Base-by-base conservation (phyloP, 2,113 vertebrate genomes). In the Garra rufa region DNA sequence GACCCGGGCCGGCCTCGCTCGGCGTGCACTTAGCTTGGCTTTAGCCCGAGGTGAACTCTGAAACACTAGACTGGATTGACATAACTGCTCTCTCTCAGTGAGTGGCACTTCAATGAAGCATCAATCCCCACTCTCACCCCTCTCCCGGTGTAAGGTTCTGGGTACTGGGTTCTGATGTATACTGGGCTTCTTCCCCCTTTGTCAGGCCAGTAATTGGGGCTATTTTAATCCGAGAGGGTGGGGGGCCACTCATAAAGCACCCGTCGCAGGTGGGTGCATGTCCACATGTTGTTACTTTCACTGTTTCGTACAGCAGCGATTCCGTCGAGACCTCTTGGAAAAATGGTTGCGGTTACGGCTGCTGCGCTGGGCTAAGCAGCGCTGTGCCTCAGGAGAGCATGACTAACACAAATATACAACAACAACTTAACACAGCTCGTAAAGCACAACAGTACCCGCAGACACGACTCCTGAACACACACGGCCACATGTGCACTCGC, bases 51-150 rank as follows among this genome's bases (percentile, higher is more conserved):
- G 76, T 85, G 75, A 79, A 79, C 76, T 84, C 84, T 69, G 81
- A 71, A 73, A 48, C 76, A 76, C 71, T 84, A 87, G 90, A 78
- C 80, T 86, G 89, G 90, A 90, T 82, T 91, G 92, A 93, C 91
- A 92, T 91, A 88, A 88, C 84, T 41, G 85, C 50, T 87, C 85
- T 81, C 7, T 76, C 3, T 70, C 70, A 86, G 57, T 93, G 93
- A 93, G 92, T 93, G 92, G 92, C 92, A 93, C 92, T 91, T 91
- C 88, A 91, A 91, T 93, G 92, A 92, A 89, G 90, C 90, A 88
- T 86, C 87, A 85, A 83, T 89, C 85, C 84, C 82, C 63, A 75
- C 73, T 67, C 28, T 57, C 10, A 46, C 63, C 57, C 57, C 76
- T 38, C 55, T 50, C 44, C 28, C 6, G 4, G 21, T 85, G 86